Evolutionary conservation across 1,140 invertebrate genomes (phyloP).

Genomic region (Zaprionus africanus): DNA sequence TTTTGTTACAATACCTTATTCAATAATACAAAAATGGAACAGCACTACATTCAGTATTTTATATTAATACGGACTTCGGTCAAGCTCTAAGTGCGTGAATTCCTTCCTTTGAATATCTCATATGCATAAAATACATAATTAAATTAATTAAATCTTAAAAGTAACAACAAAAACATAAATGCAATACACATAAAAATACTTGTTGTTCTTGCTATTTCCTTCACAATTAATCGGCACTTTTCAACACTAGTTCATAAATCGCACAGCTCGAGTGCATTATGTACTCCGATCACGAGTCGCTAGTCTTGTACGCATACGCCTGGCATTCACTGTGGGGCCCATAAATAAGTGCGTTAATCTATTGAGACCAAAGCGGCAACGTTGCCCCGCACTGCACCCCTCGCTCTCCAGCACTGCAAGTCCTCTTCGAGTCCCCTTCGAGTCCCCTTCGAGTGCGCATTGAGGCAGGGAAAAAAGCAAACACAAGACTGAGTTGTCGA

Average conservation of each 20-base stretch:
- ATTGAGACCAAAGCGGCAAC: slow-evolving; percentile 43
- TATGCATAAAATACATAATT: too few relatives aligned
- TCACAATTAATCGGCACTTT: not conserved
- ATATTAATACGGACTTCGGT: too few relatives aligned
- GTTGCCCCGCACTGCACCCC: not conserved
- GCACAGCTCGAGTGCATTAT: not conserved
- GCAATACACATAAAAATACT: too few relatives aligned
- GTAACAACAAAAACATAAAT: too few relatives aligned
- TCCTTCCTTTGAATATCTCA: too few relatives aligned
- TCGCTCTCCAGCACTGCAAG: too few relatives aligned
- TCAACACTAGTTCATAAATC: slow-evolving; percentile 3
- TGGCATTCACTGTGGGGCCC: slow-evolving; percentile 24
- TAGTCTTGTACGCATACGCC: slow-evolving; percentile 12
- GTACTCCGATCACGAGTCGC: not conserved
- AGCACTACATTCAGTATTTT: too few relatives aligned
- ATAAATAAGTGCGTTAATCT: slow-evolving; percentile 50
- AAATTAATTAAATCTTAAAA: too few relatives aligned
- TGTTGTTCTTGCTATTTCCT: not conserved
- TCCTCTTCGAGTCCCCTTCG: slow-evolving; percentile 7
- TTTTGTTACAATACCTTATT: too few relatives aligned
- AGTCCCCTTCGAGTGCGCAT: slow-evolving; percentile 26
- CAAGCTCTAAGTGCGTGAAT: too few relatives aligned
- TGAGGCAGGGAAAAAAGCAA: slow-evolving; percentile 29
- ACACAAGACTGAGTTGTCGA: slow-evolving; percentile 45
- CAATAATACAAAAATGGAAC: too few relatives aligned